A percentile compares a stretch with the other conserved stretches of the same genome.
Evolutionary conservation across 2,888 invertebrate genomes (phyloP).

Genomic region (Polyploca ridens): DNA sequence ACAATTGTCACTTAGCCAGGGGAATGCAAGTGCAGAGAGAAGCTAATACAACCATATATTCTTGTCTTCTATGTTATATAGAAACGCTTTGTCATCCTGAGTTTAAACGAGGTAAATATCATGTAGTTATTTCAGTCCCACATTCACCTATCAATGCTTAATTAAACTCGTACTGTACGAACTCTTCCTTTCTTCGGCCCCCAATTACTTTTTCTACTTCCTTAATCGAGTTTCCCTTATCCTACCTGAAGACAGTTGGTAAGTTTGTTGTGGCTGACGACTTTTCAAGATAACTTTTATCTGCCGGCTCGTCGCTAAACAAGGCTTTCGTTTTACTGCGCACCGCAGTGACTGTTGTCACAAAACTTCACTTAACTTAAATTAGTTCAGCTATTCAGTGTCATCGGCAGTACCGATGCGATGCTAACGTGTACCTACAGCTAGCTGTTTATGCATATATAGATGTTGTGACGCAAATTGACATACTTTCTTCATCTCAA

Average conservation of each 20-base stretch:
- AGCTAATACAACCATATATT: too few relatives aligned
- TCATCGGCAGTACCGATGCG: constrained; percentile 39
- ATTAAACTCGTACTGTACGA: constrained; percentile 47
- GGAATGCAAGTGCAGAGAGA: background rate
- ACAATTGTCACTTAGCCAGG: too few relatives aligned
- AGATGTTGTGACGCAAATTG: constrained; percentile 17
- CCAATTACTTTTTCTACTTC: constrained; percentile 70
- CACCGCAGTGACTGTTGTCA: constrained; percentile 49
- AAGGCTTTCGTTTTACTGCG: constrained; percentile 66
- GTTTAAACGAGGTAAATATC: background rate
- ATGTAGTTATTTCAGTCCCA: constrained; percentile 3
- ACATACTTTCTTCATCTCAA: constrained; percentile 23
- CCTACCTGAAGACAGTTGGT: constrained; percentile 71
- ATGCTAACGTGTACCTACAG: constrained; percentile 3
- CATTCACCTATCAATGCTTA: constrained; percentile 16
- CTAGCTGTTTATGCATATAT: constrained; percentile 5
- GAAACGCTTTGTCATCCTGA: too few relatives aligned
- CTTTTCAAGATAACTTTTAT: constrained; percentile 71
- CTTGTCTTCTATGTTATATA: too few relatives aligned
- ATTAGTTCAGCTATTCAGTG: constrained; percentile 56
- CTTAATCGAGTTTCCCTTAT: constrained; percentile 75
- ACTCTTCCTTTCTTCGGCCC: constrained; percentile 48
- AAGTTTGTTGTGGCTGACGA: constrained; percentile 69
- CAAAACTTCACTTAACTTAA: constrained; percentile 61
- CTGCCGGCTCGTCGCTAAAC: constrained; percentile 57